Evolutionary conservation across 2,797 vertebrate species (phyloP).

Genomic region (Microhierax caerulescens): DNA sequence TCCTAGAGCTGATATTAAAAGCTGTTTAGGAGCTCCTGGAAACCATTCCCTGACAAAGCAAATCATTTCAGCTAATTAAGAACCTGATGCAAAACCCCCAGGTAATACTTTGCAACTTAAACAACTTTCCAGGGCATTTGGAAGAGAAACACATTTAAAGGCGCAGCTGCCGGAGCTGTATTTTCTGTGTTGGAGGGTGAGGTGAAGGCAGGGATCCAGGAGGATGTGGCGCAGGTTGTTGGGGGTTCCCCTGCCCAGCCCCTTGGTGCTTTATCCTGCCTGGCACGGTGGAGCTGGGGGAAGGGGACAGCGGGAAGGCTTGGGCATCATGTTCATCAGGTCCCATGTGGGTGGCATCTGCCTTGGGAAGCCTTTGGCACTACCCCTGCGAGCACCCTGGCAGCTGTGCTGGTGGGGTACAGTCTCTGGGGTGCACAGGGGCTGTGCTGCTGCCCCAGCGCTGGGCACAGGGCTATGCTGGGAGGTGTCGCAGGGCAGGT

Average conservation of each 20-base stretch:
- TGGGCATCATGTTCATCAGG: fast-evolving
- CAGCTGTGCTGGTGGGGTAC: fast-evolving
- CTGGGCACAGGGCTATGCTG: not conserved
- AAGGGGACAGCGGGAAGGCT: not conserved
- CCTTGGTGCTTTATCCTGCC: not conserved
- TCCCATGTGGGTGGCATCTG: fast-evolving
- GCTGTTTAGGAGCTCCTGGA: conserved; percentile 37
- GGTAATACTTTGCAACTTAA: conserved; percentile 56
- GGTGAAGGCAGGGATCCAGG: not conserved
- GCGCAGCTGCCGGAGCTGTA: not conserved
- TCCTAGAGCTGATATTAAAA: conserved; percentile 33
- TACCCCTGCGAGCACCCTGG: fast-evolving
- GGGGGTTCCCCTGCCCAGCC: not conserved
- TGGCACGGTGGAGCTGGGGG: fast-evolving
- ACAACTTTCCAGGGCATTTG: conserved; percentile 29
- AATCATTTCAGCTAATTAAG: conserved; percentile 62
- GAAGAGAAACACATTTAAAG: conserved; percentile 27
- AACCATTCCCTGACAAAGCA: conserved; percentile 24
- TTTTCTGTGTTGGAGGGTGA: not conserved
- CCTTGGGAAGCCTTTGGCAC: not conserved
- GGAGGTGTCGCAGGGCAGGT: not conserved
- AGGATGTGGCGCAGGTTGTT: fast-evolving
- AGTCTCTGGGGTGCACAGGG: not conserved
- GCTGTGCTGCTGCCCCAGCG: not conserved
- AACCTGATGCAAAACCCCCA: conserved; percentile 36